Evolutionary conservation across 1,140 invertebrate species (phyloP), one percentile per base, ranked within the genome.

Genomic region (Drosophila pruinosa): DNA sequence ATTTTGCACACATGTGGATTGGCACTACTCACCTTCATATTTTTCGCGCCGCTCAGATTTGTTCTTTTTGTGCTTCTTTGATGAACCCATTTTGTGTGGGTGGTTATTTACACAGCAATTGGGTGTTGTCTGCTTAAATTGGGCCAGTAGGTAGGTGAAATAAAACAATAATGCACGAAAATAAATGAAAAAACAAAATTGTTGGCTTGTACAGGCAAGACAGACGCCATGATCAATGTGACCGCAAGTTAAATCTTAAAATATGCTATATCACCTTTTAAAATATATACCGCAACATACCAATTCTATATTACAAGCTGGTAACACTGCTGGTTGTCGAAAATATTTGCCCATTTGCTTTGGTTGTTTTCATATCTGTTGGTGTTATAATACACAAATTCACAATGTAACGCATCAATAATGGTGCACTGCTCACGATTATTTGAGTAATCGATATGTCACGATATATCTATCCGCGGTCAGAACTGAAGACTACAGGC

Each of bases 1-100:
- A 38, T 14, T 41, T n/a, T 34, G 28, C 31, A 54, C 12, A 48
- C 72, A 22, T 63, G 31, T 19, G 47, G 2, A 59, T n/a, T 7
- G 17, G 2, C 12, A 21, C 6, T 3, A 78, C 91, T 92, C 91
- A 94, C 94, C 94, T 92, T 94, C 94, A 85, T 93, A 92, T 77
- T 92, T 92, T 72, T 95, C 94, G 19, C 93, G 93, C 78, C 92
- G 92, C 22, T 94, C 94, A 10, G 92, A 93, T 92, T 95, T 95
- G 86, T 95, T 95, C 77, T 95, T 96, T 91, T 95, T 96, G 79
- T 95, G 95, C 77, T 95, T 96, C 90, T 95, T 95, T 4, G 90
- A 90, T n/a, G 89, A 91, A 36, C 90, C 90, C 90, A 91, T 91
- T 19, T 68, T 68, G n/a, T 28, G n/a, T 21, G 19, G 62, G 31